Base-by-base conservation (phyloP, 1,140 invertebrate species). In the Phymorhynchus buccinoides region DNA sequence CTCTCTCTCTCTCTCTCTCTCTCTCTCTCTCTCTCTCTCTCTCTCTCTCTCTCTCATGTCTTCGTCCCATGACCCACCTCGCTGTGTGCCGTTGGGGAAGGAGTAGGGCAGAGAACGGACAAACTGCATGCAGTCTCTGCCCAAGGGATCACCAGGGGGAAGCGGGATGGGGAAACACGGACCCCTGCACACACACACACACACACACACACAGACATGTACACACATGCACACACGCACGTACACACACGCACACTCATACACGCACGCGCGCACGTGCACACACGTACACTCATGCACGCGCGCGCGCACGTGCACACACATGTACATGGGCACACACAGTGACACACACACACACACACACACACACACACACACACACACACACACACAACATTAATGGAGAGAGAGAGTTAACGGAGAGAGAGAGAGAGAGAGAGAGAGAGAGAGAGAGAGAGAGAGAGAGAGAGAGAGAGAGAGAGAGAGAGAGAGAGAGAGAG, bases 131-230 rank as follows among this genome's bases (percentile, higher is more conserved):
- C 95, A 95, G 14, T 93, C 91, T 30, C 96, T 95, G 94, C 97
- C 98, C 94, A 98, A 98, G 90, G 97, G 97, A 93, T 99, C 98
- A 91, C 98, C 96, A 82, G 96, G 96, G 0, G 97, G 97, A 37
- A 99, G 96, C 52, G 94, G 91, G 86, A 99, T 98, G 92, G 98
- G 97, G 91, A 98, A 96, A 92, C 98, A 98, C 52, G 98, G 98
- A 22, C 97, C 95, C 0, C 97, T 96, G 93, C 97, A 97, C 48
- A 1, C 48, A 52, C 48, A 52, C 48, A 52, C 48, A 52, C 48
- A 52, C 48, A 52, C 48, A 52, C 48, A 52, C 48, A 52, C 48
- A 52, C 48, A 52, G 12, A 32, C 97, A 96, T 92, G 98, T 99
- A 68, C 62, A 68, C 62, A 68, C 37, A 80, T 42, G 35, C 39